These are phyloP conservation scores for Vidua chalybeata DNA, from an alignment of 2,113 vertebrate genomes.

Conservation along the genomic window DNA sequence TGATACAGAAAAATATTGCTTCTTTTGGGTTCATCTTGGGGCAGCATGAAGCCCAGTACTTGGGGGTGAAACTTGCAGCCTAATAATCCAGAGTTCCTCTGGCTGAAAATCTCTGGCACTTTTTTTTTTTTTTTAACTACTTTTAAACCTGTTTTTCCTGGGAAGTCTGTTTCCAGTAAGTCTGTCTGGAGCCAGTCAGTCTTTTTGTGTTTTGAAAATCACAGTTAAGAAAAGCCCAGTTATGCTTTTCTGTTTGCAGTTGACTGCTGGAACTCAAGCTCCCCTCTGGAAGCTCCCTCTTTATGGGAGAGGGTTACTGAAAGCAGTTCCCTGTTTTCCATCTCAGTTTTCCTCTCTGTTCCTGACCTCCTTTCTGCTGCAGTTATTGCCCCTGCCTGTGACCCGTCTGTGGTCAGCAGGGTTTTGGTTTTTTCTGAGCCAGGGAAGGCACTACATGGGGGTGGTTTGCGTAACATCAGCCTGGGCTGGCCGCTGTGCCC, in stretches of 20 bases:
- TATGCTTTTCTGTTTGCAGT: neutral
- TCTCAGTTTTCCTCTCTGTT: neutral
- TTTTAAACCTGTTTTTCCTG: neutral
- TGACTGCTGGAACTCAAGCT: neutral
- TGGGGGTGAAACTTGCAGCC: neutral
- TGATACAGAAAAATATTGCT: neutral
- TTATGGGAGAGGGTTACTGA: neutral
- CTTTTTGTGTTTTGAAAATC: neutral
- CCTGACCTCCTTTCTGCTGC: neutral
- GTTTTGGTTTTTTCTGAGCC: neutral
- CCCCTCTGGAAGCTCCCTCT: neutral
- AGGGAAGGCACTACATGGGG: neutral
- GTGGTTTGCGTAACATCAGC: neutral
- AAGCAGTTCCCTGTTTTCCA: conserved; percentile 16
- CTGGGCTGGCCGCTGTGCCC: neutral
- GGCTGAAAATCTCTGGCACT: neutral
- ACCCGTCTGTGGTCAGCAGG: neutral
- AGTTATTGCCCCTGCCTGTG: neutral
- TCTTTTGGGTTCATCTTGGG: neutral
- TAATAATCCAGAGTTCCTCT: neutral
- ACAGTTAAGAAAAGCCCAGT: neutral
- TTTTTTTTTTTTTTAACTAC: neutral
- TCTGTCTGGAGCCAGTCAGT: neutral
- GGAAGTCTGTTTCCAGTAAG: neutral
- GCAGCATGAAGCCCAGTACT: neutral